Evolutionary conservation across 2,888 invertebrate species (phyloP), one percentile per base, ranked within the genome.

Genomic region (Zonitis immaculata): DNA sequence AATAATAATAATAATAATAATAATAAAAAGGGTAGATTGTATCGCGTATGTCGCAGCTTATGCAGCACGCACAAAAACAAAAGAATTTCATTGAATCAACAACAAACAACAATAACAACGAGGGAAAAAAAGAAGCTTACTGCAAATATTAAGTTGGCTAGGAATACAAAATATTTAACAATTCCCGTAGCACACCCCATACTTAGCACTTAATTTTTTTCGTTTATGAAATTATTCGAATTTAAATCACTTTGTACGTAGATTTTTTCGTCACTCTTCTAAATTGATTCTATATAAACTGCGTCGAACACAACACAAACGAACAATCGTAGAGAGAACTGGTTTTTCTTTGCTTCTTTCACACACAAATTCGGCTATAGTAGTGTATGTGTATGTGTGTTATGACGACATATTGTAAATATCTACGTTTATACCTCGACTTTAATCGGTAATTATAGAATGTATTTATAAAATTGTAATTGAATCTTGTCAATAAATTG

Each of bases 81-180:
- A n/a, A n/a, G n/a, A n/a, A n/a, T n/a, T n/a, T n/a, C n/a, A n/a
- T n/a, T n/a, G n/a, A n/a, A n/a, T n/a, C n/a, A n/a, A n/a, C n/a
- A n/a, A n/a, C n/a, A n/a, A 3, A 32, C 14, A 32, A 14, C 3
- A 32, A 12, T 0, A 32, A 32, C 3, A 28, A 28, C 14, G 14
- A 32, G 12, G 6, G 32, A 32, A 32, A 14, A 14, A 2, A 2
- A 4, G 28, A 9, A 28, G 87, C 88, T 87, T 77, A 89, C 89
- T 81, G 86, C 86, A 70, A 88, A 87, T 57, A 88, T 66, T 65
- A 88, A 73, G 60, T 76, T 76, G 57, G 74, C 71, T 30, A 76
- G 49, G 57, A 76, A 76, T 46, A 76, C 70, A 42, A 75, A 56
- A 55, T 74, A 75, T 64, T 75, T 76, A 44, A 74, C 73, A 27